Conservation (phyloP, 1,140 invertebrate genomes). For the Drosophila mojavensis region DNA sequence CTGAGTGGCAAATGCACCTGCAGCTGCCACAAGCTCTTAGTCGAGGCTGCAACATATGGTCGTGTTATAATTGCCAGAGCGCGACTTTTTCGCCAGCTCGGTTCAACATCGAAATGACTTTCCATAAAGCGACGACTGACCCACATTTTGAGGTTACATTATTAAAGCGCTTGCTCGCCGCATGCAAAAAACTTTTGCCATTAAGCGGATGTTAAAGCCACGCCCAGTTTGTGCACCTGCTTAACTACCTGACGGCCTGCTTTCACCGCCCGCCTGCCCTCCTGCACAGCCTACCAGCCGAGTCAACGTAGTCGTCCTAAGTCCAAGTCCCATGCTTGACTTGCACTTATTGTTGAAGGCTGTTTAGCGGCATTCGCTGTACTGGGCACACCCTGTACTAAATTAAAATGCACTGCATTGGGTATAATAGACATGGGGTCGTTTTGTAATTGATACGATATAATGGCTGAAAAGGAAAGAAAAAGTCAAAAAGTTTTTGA, state of each 20-base stretch:
- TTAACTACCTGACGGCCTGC: constrained; percentile 10
- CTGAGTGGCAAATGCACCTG: constrained; percentile 57
- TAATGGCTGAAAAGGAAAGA: no score
- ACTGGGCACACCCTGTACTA: constrained; percentile 2
- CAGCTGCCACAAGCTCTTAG: constrained; percentile 75
- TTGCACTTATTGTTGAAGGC: constrained; percentile 49
- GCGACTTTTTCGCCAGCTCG: constrained; percentile 34
- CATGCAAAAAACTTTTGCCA: constrained; percentile 50
- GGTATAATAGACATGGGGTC: neutral
- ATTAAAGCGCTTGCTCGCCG: constrained; percentile 41
- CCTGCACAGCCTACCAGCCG: no score
- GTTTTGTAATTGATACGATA: no score
- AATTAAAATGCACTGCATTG: neutral
- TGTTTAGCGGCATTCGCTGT: constrained; percentile 37
- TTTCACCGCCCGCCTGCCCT: neutral
- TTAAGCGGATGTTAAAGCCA: constrained; percentile 51
- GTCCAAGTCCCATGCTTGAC: constrained; percentile 43
- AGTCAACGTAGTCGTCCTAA: constrained; percentile 7
- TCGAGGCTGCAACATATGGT: constrained; percentile 66
- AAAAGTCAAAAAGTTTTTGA: no score
- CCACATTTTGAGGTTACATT: constrained; percentile 60
- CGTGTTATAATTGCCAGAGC: constrained; percentile 72
- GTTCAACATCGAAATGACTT: constrained; percentile 60
- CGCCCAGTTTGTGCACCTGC: constrained; percentile 47
- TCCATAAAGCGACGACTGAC: constrained; percentile 63